A percentile compares a stretch with the other conserved stretches of the same genome.
These are phyloP conservation scores for Leptatherina wallacei DNA, from an alignment of 2,797 vertebrate genomes.

Conservation along the genomic window DNA sequence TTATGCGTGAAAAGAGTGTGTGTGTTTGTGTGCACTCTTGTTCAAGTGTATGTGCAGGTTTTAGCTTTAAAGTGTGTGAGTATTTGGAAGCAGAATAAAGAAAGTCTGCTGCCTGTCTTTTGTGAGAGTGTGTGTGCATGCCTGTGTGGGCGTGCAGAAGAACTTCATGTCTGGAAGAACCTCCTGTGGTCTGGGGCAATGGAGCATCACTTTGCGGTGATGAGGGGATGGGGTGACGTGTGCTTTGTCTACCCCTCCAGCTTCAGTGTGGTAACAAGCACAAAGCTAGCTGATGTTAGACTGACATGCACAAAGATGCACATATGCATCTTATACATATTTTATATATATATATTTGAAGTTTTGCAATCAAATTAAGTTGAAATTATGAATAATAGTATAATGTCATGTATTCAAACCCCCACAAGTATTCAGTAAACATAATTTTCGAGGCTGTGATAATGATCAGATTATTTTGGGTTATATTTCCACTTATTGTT, in stretches of 20 bases:
- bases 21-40: conserved; percentile 19
- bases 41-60: conserved; percentile 20
- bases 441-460: too few species aligned
- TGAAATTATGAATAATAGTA: not conserved
- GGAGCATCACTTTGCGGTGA: conserved; percentile 76
- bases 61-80: conserved; percentile 42
- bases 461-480: too few species aligned
- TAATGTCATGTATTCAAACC: not conserved
- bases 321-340: too few species aligned
- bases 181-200: conserved; percentile 73
- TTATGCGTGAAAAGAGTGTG: conserved; percentile 54
- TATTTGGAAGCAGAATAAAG: conserved; percentile 75
- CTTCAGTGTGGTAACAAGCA: conserved; percentile 44
- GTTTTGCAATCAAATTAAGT: not conserved
- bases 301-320: conserved; percentile 16
- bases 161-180: conserved; percentile 59
- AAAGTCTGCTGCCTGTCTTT: conserved; percentile 51
- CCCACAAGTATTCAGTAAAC: too few species aligned
- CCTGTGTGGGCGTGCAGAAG: conserved; percentile 23
- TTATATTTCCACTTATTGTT: too few species aligned
- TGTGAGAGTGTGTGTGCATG: conserved; percentile 21
- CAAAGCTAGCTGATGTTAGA: conserved; percentile 29
- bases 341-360: not conserved
- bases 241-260: conserved; percentile 60
- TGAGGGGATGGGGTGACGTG: conserved; percentile 61